Conservation (phyloP, 2,113 vertebrate genomes). For the Rhadina sibilatrix region DNA sequence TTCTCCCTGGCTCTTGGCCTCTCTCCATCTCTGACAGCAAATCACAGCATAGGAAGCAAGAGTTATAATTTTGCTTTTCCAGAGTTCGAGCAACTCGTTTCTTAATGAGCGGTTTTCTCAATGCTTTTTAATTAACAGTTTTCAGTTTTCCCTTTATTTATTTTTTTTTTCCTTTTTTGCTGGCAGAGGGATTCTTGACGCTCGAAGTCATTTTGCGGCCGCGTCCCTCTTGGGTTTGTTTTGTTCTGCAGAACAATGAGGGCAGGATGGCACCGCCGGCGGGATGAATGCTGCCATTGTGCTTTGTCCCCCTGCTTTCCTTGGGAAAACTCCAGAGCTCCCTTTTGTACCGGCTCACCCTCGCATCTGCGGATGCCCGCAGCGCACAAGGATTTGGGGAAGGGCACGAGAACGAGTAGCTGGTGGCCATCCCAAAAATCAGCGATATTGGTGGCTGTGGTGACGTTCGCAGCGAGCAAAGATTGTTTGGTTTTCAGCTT, state of each 20-base stretch:
- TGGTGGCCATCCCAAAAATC: neutral
- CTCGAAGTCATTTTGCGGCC: neutral
- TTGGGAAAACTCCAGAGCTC: neutral
- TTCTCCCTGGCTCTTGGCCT: neutral
- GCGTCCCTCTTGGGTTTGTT: neutral
- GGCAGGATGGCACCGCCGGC: neutral
- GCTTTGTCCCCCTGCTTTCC: neutral
- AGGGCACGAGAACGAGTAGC: neutral
- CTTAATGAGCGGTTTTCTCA: neutral
- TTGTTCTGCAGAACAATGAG: conserved; percentile 20
- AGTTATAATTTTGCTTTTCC: neutral
- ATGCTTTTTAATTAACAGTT: neutral
- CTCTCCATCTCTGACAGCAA: neutral
- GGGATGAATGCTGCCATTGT: neutral
- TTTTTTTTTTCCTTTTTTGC: neutral
- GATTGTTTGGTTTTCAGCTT: neutral
- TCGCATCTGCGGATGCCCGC: neutral
- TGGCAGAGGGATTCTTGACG: neutral
- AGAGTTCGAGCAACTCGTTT: neutral
- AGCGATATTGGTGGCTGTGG: neutral
- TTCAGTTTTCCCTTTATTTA: neutral
- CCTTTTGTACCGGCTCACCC: neutral
- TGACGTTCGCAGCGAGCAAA: neutral
- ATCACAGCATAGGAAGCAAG: neutral
- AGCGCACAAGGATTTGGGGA: neutral